A percentile compares a stretch with the other conserved stretches of the same genome.
Evolutionary conservation across 92 coral and sea anemone genomes (phyloP).

Genomic region (Pocillopora grandis): DNA sequence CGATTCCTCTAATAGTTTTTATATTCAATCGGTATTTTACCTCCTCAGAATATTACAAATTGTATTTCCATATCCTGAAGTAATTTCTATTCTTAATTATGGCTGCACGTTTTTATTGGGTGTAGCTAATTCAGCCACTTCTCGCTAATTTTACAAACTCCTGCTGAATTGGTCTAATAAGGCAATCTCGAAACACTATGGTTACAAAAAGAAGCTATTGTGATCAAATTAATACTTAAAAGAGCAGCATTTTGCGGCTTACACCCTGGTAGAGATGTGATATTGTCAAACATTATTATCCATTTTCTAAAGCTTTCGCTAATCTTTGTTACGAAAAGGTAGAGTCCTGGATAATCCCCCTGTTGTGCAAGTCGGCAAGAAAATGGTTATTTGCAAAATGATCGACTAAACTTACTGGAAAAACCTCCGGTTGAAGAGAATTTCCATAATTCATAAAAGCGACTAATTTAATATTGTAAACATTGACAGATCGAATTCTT

Average conservation of each 20-base stretch:
- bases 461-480: slow-evolving; percentile 30
- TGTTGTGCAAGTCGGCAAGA: slow-evolving; percentile 19
- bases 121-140: slow-evolving; percentile 23
- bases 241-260: slow-evolving; percentile 18
- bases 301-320: slow-evolving; percentile 1
- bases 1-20: neutral
- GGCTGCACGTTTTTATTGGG: slow-evolving; percentile 20
- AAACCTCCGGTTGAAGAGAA: slow-evolving; percentile 30
- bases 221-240: slow-evolving; percentile 26
- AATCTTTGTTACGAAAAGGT: neutral
- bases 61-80: slow-evolving; percentile 10
- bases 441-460: slow-evolving; percentile 55
- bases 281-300: neutral
- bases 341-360: slow-evolving; percentile 1
- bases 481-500: slow-evolving; percentile 45
- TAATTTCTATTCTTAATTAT: slow-evolving; percentile 21
- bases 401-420: slow-evolving; percentile 14
- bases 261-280: slow-evolving; percentile 19
- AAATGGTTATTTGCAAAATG: neutral
- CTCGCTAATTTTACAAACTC: slow-evolving; percentile 31
- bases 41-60: slow-evolving; percentile 15
- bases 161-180: slow-evolving; percentile 35
- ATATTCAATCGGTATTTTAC: neutral
- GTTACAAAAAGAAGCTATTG: slow-evolving; percentile 6
- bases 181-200: slow-evolving; percentile 31